Evolutionary conservation across 2,797 vertebrate species (phyloP), one percentile per base, ranked within the genome.

Genomic region (Gallinago solitaria): DNA sequence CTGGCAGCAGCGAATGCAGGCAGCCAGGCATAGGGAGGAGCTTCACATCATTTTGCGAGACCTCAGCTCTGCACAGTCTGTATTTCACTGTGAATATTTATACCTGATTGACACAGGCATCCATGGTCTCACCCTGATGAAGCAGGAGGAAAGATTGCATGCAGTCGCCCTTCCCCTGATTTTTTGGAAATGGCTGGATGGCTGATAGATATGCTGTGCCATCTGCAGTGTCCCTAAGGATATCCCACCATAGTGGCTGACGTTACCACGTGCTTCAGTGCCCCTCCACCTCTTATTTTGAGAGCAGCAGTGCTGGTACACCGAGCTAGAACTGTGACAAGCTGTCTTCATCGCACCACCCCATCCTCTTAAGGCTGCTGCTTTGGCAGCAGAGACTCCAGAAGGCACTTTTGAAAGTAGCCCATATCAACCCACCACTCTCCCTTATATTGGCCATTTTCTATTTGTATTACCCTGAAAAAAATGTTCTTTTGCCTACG

Each of bases 271-370:
- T 57, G 14, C 30, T 59, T 41, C 47, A 69, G 15, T 16, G 9
- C 8, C 33, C 27, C 16, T 65, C 33, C 6, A 84, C 11, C 59
- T 81, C 64, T 53, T 43, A 15, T 6, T 95, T 32, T 35, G 63
- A 47, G n/a, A 86, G 27, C 63, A 71, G 24, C 3, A 1, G 16
- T 54, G 50, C 9, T 63, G 47, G 32, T 53, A 45, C 37, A 11
- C 30, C 0, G 0, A 67, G 10, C 35, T 27, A n/a, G n/a, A 84
- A 0, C 25, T n/a, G 2, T 20, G 45, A 30, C 7, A 75, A 5
- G 1, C 21, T 27, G 4, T 50, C 47, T 88, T 30, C 14, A 51
- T 10, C 1, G 0, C 43, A 11, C 4, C 2, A 1, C 16, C 10
- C 14, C n/a, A 2, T 54, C 33, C 27, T 28, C 20, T 24, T 27